phyloP scores from a whole-genome alignment of 2,113 vertebrate species.

The Nycticryphes semicollaris region DNA sequence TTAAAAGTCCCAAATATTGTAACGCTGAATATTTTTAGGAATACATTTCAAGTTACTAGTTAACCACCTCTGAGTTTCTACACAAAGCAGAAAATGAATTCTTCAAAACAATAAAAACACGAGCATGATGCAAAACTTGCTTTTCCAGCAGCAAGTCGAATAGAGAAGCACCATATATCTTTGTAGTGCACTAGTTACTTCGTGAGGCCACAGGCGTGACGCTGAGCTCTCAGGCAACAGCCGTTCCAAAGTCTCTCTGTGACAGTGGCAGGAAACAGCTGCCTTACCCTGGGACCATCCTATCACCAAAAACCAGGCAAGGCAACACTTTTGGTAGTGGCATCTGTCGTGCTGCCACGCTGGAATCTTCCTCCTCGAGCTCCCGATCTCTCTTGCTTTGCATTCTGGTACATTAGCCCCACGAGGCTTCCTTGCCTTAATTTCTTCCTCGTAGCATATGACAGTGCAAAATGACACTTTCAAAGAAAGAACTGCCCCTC shows the following conservation, averaged over 20 bases:
- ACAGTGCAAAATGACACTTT: constrained; percentile 50
- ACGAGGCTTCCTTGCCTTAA: background rate
- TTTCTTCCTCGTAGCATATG: background rate
- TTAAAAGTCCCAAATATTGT: constrained; percentile 33
- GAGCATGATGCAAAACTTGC: constrained; percentile 65
- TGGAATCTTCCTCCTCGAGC: background rate
- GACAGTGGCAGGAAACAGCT: background rate
- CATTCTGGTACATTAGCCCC: background rate
- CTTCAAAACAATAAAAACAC: constrained; percentile 49
- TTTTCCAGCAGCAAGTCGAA: constrained; percentile 78
- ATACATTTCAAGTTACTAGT: constrained; percentile 71
- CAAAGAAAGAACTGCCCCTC: background rate
- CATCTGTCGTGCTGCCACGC: background rate
- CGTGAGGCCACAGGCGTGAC: background rate
- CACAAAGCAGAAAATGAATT: constrained; percentile 51
- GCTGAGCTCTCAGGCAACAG: background rate
- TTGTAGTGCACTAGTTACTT: constrained; percentile 57
- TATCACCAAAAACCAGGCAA: background rate
- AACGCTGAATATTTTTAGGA: constrained; percentile 40
- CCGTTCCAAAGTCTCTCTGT: background rate
- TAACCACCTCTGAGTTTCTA: constrained; percentile 65
- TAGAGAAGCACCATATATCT: constrained; percentile 65
- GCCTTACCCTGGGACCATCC: background rate
- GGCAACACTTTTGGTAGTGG: background rate
- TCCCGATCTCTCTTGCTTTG: background rate